These are phyloP conservation scores for Asobara japonica DNA, from an alignment of 1,140 invertebrate species.

Conservation along the genomic window DNA sequence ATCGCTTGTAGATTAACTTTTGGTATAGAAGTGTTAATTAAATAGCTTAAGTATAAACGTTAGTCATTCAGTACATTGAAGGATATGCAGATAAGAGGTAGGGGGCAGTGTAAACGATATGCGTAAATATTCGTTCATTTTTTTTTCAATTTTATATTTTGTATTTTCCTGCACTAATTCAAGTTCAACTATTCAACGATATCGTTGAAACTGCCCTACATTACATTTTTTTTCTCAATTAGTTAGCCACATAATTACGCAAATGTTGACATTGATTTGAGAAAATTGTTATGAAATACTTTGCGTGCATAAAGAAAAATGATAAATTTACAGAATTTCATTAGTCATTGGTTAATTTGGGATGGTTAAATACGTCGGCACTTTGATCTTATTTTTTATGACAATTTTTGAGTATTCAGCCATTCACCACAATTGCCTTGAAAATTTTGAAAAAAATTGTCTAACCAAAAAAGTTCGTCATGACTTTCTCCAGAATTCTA, in stretches of 20 bases:
- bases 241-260: constrained; percentile 41
- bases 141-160: constrained; percentile 8
- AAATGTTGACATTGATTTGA: constrained; percentile 44
- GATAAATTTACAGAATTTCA: neutral
- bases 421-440: neutral
- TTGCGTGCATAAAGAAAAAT: constrained; percentile 10
- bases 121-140: constrained; percentile 25
- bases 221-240: constrained; percentile 14
- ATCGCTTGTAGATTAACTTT: constrained; percentile 44
- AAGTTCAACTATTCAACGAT: constrained; percentile 30
- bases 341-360: neutral
- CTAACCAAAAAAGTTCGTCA: too few relatives aligned
- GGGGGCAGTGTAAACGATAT: constrained; percentile 53
- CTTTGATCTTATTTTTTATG: neutral
- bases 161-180: neutral
- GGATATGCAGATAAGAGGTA: constrained; percentile 57
- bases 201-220: constrained; percentile 49
- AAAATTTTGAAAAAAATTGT: neutral
- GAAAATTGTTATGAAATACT: constrained; percentile 15
- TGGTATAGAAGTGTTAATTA: constrained; percentile 52
- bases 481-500: too few relatives aligned
- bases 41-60: constrained; percentile 56
- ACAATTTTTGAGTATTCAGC: neutral
- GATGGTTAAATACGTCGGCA: neutral
- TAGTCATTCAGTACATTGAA: constrained; percentile 57